Percentiles rank a stretch among this genome's conserved stretches.
Evolutionary conservation across 2,113 vertebrate genomes (phyloP).

Genomic region (Morone saxatilis): DNA sequence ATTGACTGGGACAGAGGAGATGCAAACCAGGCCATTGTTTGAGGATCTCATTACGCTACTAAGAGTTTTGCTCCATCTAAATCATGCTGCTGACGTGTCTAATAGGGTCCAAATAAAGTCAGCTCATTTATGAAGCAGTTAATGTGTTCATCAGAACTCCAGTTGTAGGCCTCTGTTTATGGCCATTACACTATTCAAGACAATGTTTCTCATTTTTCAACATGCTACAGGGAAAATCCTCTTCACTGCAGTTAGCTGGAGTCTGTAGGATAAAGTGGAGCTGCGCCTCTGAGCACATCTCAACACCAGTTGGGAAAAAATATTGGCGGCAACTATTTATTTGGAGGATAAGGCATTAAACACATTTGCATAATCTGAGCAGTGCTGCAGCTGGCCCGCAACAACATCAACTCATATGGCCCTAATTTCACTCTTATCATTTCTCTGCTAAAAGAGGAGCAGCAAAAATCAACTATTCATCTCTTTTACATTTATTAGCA

Average conservation of each 20-base stretch:
- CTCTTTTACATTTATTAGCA: slow-evolving; percentile 66
- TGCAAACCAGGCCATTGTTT: slow-evolving; percentile 69
- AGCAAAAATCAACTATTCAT: slow-evolving; percentile 52
- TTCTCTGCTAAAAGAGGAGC: slow-evolving; percentile 58
- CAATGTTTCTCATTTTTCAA: slow-evolving; percentile 64
- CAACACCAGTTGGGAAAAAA: slow-evolving; percentile 48
- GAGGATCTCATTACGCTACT: slow-evolving; percentile 66
- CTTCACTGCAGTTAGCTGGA: slow-evolving; percentile 26
- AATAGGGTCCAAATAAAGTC: slow-evolving; percentile 76
- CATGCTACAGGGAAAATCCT: slow-evolving; percentile 48
- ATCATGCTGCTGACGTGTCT: slow-evolving; percentile 56
- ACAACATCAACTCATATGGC: slow-evolving; percentile 57
- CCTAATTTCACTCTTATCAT: slow-evolving; percentile 67
- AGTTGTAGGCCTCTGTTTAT: slow-evolving; percentile 49
- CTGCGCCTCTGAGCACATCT: slow-evolving; percentile 38
- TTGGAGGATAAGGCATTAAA: slow-evolving; percentile 70
- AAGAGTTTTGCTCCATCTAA: slow-evolving; percentile 67
- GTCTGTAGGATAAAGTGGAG: slow-evolving; percentile 39
- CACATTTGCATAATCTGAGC: slow-evolving; percentile 75
- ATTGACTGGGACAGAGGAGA: slow-evolving; percentile 43
- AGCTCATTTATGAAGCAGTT: slow-evolving; percentile 70
- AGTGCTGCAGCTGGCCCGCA: slow-evolving; percentile 63
- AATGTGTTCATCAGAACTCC: slow-evolving; percentile 68
- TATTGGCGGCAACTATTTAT: slow-evolving; percentile 68
- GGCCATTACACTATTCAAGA: slow-evolving; percentile 32